These are phyloP conservation scores for Diplogasteroides magnus DNA, from an alignment of 1,140 invertebrate species.

Conservation along the genomic window DNA sequence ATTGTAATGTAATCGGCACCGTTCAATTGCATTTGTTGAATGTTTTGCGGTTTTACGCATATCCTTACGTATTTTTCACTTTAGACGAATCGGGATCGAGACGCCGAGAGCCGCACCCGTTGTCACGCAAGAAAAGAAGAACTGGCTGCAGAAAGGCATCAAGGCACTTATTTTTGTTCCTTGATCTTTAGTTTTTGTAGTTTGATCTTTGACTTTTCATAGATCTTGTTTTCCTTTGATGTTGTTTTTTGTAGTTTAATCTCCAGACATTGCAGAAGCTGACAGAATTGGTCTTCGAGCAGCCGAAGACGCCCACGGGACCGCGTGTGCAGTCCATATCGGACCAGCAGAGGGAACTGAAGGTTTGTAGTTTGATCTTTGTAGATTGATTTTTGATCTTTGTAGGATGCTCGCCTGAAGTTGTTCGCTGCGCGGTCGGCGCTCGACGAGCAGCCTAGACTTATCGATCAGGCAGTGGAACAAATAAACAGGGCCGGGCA, in stretches of 20 bases:
- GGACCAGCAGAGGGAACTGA: not conserved
- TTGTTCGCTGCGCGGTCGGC: slow-evolving; percentile 23
- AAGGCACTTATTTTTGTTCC: not conserved
- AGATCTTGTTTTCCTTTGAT: not conserved
- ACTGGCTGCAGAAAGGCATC: not conserved
- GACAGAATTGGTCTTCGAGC: not conserved
- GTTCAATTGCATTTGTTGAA: too few species aligned
- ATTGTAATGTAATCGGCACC: too few species aligned
- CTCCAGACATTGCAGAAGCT: not conserved
- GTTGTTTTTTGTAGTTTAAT: not conserved
- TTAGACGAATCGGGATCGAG: not conserved
- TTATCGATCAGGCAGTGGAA: slow-evolving; percentile 12
- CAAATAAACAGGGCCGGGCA: not conserved
- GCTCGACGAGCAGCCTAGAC: slow-evolving; percentile 20
- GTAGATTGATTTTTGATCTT: not conserved
- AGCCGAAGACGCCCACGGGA: not conserved
- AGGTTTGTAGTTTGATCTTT: not conserved
- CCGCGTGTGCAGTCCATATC: not conserved
- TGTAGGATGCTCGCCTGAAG: slow-evolving; percentile 17
- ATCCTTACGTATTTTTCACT: too few species aligned
- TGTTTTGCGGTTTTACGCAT: too few species aligned
- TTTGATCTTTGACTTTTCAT: not conserved
- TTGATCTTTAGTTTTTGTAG: not conserved
- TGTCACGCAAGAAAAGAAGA: not conserved
- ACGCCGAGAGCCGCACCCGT: not conserved